phyloP scores from a whole-genome alignment of 2,888 invertebrate species.

The Limnephilus rhombicus region DNA sequence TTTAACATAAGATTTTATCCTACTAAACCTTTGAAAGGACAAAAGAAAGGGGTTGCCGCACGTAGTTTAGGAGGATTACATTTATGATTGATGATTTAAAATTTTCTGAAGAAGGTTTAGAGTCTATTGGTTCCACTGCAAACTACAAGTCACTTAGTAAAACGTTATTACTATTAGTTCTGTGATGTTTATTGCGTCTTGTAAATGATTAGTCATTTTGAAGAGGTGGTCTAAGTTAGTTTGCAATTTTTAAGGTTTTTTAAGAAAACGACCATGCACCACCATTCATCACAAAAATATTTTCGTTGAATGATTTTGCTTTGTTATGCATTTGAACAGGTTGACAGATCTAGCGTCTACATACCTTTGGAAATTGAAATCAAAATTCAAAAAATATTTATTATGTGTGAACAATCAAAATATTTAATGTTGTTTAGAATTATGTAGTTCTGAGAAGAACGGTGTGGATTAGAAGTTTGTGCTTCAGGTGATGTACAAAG shows the following conservation, averaged over 20 bases:
- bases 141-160: background rate
- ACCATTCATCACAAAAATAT: background rate
- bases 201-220: slow-evolving; percentile 4
- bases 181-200: background rate
- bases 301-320: background rate
- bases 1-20: background rate
- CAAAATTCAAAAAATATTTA: background rate
- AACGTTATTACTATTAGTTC: background rate
- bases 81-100: background rate
- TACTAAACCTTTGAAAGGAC: background rate
- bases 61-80: background rate
- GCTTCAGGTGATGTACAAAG: too few species aligned
- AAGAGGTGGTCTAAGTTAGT: background rate
- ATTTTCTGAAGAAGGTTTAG: background rate
- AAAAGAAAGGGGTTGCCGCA: background rate
- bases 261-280: background rate
- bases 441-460: too few species aligned
- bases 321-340: background rate
- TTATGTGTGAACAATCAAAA: too few species aligned
- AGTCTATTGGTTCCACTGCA: background rate
- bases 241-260: background rate
- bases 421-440: too few species aligned
- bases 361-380: background rate
- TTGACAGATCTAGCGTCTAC: background rate
- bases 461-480: too few species aligned